Conservation (phyloP, 2,888 invertebrate species). For the Drosophila cracens region DNA sequence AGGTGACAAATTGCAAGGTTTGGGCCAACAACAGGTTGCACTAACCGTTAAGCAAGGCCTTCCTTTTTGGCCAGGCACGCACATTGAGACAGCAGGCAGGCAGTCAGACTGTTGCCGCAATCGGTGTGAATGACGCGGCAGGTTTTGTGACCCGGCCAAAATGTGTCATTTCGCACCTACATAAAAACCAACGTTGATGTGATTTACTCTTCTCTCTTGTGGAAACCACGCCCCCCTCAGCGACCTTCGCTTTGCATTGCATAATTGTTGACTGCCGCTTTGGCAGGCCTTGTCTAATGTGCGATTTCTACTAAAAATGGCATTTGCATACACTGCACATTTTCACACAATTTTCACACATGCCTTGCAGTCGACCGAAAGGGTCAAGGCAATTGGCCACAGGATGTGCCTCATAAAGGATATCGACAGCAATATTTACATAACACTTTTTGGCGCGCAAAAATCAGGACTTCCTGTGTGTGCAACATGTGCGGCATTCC, state of each 20-base stretch:
- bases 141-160: conserved; percentile 61
- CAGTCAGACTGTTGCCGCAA: background rate
- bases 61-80: conserved; percentile 49
- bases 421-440: conserved; percentile 58
- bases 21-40: conserved; percentile 48
- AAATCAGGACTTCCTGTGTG: conserved; percentile 54
- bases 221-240: conserved; percentile 1
- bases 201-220: background rate
- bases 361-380: conserved; percentile 38
- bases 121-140: conserved; percentile 72
- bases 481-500: conserved; percentile 30
- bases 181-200: conserved; percentile 58
- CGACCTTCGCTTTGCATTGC: conserved; percentile 60
- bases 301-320: conserved; percentile 57
- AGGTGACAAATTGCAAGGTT: conserved; percentile 74
- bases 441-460: conserved; percentile 72
- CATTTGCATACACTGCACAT: conserved; percentile 54
- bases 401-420: conserved; percentile 37
- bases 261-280: conserved; percentile 52
- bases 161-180: conserved; percentile 79
- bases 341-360: conserved; percentile 48
- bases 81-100: conserved; percentile 13
- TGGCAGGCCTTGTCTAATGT: conserved; percentile 65
- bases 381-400: conserved; percentile 65
- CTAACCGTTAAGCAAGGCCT: conserved; percentile 27